A percentile compares a stretch with the other conserved stretches of the same genome.
Evolutionary conservation across 92 coral and sea anemone species (phyloP).

Genomic region (Palythoa grandiflora): DNA sequence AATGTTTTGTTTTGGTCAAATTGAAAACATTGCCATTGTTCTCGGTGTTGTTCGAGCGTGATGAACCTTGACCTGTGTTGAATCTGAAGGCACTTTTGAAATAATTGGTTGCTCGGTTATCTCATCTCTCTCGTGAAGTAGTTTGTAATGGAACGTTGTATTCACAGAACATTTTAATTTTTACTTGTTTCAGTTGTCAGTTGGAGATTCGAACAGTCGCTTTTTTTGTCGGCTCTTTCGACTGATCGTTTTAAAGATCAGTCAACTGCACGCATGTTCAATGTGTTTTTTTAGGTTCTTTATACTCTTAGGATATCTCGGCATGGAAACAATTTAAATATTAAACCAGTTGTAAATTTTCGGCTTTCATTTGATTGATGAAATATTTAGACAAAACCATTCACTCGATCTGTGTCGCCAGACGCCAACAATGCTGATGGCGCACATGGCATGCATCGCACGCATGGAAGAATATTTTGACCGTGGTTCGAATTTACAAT

Average conservation of each 20-base stretch:
- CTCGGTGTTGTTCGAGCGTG: slow-evolving; percentile 22
- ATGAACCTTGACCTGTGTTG: slow-evolving; percentile 23
- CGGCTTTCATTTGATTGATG: neutral
- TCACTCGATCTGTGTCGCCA: slow-evolving; percentile 5
- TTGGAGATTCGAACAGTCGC: slow-evolving; percentile 24
- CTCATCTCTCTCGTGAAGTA: slow-evolving; percentile 31
- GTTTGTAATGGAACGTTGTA: slow-evolving; percentile 37
- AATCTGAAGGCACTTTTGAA: slow-evolving; percentile 2
- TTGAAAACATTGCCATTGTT: slow-evolving; percentile 26
- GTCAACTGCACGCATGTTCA: neutral
- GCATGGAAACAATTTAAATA: neutral
- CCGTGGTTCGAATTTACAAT: slow-evolving; percentile 25
- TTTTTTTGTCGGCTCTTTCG: slow-evolving; percentile 2
- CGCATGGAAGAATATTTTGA: slow-evolving; percentile 18
- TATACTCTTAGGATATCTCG: neutral
- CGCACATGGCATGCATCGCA: slow-evolving; percentile 28
- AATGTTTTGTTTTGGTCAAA: slow-evolving; percentile 24
- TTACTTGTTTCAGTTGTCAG: slow-evolving; percentile 32
- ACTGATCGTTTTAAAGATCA: neutral
- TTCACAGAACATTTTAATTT: slow-evolving; percentile 21
- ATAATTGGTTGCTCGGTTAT: slow-evolving; percentile 7
- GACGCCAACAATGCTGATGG: neutral
- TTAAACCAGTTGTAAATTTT: neutral
- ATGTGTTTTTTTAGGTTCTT: neutral
- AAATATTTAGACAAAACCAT: slow-evolving; percentile 2